Evolutionary conservation across 2,888 invertebrate species (phyloP).

Genomic region (Norana najaformis): DNA sequence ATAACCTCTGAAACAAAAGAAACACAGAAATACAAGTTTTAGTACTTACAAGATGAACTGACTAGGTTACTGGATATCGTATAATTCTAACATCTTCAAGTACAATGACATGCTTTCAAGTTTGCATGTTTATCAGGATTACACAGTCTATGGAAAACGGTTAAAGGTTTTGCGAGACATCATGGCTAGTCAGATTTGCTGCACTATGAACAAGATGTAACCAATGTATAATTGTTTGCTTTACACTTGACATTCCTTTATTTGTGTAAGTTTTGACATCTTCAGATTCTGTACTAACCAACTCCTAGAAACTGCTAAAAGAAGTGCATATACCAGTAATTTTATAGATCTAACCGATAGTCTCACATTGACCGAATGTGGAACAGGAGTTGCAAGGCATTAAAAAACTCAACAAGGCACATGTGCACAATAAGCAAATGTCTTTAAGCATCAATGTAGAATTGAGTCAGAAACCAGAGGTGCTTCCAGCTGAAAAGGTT

Average conservation of each 20-base stretch:
- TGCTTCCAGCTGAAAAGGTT: neutral
- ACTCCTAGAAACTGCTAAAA: neutral
- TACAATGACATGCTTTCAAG: neutral
- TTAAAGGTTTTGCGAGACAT: neutral
- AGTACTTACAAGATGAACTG: too few species aligned
- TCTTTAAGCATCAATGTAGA: neutral
- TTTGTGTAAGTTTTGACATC: neutral
- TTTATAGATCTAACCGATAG: neutral
- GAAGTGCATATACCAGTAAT: too few species aligned
- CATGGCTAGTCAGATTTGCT: neutral
- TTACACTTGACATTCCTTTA: slow-evolving; percentile 2
- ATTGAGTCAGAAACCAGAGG: neutral
- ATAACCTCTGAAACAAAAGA: neutral
- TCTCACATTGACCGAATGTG: neutral
- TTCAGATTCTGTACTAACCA: too few species aligned
- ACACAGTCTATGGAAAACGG: neutral
- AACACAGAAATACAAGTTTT: neutral
- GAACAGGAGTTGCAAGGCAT: neutral
- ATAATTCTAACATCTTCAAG: neutral
- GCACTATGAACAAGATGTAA: neutral
- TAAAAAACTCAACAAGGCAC: neutral
- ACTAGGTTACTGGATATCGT: neutral
- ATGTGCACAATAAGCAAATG: neutral
- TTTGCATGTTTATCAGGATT: neutral
- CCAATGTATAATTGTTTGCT: neutral